These are phyloP conservation scores for Fopius arisanus DNA, from an alignment of 1,140 invertebrate species.

Conservation along the genomic window DNA sequence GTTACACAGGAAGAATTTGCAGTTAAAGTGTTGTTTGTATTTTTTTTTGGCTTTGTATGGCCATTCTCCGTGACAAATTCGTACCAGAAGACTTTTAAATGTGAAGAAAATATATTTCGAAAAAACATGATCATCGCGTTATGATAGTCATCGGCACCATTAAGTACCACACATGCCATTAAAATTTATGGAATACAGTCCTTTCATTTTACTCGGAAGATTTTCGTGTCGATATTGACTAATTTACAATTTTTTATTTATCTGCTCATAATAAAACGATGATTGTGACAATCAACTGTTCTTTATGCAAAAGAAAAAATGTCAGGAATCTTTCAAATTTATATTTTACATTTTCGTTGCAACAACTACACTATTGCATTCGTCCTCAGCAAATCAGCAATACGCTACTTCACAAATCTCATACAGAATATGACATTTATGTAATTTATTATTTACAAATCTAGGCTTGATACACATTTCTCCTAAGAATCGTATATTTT, in stretches of 20 bases:
- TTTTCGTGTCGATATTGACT: too few species aligned
- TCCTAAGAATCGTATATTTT: background rate
- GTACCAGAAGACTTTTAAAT: background rate
- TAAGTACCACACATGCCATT: too few species aligned
- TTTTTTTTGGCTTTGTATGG: too few species aligned
- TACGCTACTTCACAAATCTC: background rate
- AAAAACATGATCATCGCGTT: too few species aligned
- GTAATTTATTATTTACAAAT: conserved; percentile 13
- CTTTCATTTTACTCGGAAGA: too few species aligned
- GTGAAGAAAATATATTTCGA: too few species aligned
- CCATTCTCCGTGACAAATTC: background rate
- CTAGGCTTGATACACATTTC: conserved; percentile 10
- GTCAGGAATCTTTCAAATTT: background rate
- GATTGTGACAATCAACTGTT: too few species aligned
- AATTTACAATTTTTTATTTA: too few species aligned
- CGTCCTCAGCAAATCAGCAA: background rate
- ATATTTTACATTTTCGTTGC: conserved; percentile 30
- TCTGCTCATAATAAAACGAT: too few species aligned
- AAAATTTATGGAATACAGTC: too few species aligned
- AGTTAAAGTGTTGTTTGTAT: background rate
- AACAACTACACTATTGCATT: conserved; percentile 36
- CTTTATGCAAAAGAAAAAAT: too few species aligned
- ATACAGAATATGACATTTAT: conserved; percentile 24
- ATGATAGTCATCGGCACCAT: too few species aligned
- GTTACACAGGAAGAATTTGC: conserved; percentile 5